Percentiles rank a stretch among this genome's conserved stretches.
Conservation (phyloP, 1,140 invertebrate genomes). For the Asbolus verrucosus region DNA sequence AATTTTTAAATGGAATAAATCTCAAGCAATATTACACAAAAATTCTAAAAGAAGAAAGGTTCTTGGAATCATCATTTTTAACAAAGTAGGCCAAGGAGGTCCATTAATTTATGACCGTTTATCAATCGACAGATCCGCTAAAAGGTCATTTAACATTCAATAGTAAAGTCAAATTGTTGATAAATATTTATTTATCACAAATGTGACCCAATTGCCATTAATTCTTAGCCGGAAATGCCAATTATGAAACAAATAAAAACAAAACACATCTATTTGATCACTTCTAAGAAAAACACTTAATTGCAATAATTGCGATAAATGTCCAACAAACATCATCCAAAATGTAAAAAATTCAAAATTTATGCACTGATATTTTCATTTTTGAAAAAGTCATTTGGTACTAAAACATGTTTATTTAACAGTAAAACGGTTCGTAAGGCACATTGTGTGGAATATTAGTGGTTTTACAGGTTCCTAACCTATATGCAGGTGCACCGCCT, state of each 20-base stretch:
- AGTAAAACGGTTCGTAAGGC: conserved; percentile 9
- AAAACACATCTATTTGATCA: not conserved
- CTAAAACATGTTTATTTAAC: conserved; percentile 19
- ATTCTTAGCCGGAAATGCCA: conserved; percentile 25
- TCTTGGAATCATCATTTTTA: no score
- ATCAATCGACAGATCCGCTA: conserved; percentile 9
- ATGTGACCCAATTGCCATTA: conserved; percentile 20
- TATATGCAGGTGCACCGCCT: conserved; percentile 41
- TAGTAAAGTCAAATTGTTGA: conserved; percentile 13
- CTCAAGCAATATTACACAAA: not conserved
- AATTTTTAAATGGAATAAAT: not conserved
- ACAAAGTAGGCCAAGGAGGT: no score
- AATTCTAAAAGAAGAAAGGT: no score
- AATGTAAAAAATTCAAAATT: no score
- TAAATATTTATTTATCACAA: conserved; percentile 29
- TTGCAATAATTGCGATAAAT: not conserved
- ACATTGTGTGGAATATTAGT: conserved; percentile 39
- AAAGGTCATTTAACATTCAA: conserved; percentile 22
- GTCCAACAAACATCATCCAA: no score
- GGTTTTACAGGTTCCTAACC: conserved; percentile 40
- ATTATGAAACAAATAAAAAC: not conserved
- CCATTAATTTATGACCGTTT: conserved; percentile 7
- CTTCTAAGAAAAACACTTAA: not conserved
- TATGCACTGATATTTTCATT: no score
- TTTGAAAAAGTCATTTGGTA: conserved; percentile 17